Conservation (phyloP, 2,888 invertebrate species). For the Mesopsocus fuscifrons region DNA sequence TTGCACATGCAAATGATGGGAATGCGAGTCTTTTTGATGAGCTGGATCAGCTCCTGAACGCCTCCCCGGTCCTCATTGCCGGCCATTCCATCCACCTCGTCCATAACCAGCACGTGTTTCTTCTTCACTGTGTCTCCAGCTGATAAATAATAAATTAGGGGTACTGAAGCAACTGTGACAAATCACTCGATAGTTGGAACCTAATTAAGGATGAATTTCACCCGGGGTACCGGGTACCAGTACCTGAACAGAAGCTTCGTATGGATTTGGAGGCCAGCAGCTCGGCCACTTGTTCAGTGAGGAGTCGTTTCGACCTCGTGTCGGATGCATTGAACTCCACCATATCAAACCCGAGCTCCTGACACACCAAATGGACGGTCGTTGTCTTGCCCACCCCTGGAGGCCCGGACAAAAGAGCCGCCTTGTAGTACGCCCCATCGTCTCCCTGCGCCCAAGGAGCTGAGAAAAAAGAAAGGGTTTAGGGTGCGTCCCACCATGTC, state of each 20-base stretch:
- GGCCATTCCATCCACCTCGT: constrained; percentile 99
- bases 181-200: too few species aligned
- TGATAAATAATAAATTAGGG: constrained; percentile 18
- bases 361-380: constrained; percentile 69
- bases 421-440: constrained; percentile 77
- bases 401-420: constrained; percentile 85
- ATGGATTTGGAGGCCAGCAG: constrained; percentile 58
- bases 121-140: constrained; percentile 29
- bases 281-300: constrained; percentile 68
- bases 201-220: too few species aligned
- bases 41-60: constrained; percentile 74
- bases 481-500: too few species aligned
- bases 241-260: constrained; percentile 47
- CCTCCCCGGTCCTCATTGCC: constrained; percentile 98
- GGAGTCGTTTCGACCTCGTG: constrained; percentile 71
- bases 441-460: constrained; percentile 52
- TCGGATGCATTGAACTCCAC: constrained; percentile 98
- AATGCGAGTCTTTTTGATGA: constrained; percentile 74
- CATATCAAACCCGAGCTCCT: constrained; percentile 71
- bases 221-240: background rate
- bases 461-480: constrained; percentile 14
- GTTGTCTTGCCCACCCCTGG: constrained; percentile 97
- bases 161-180: background rate
- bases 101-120: constrained; percentile 94
- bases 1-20: constrained; percentile 98